Evolutionary conservation across 2,113 vertebrate genomes (phyloP), one percentile per base, ranked within the genome.

Genomic region (Tetraodon nigroviridis): DNA sequence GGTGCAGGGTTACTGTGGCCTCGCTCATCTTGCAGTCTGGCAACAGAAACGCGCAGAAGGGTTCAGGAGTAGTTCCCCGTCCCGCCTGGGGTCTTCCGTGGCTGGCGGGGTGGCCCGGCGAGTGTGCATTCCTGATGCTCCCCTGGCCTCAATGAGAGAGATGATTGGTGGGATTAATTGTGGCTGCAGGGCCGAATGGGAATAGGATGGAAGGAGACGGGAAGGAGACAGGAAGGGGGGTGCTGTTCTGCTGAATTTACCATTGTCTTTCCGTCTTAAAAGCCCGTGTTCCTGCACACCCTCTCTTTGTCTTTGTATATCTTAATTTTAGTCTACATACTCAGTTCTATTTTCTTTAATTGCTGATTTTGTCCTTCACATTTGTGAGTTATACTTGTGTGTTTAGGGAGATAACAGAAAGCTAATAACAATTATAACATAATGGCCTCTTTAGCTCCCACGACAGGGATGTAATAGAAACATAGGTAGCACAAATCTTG

Each of bases 111-210:
- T 67, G 48, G 37, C 80, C 80, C 53, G 49, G 76, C 82, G 81
- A 84, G 81, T 87, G 83, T 88, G 83, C 87, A 90, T 88, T 83
- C 71, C 64, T 86, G 88, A 87, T 89, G 85, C 69, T 83, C 84
- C 76, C 79, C 48, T 80, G 79, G 81, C 78, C 82, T 84, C 79
- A 17, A 64, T 75, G 72, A 84, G 82, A 47, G 69, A 75, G 55
- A 75, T 75, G 84, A 90, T 88, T 84, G 86, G 82, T 86, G 71
- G 85, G 88, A 86, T 89, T 89, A 90, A 90, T 89, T 87, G 87
- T 88, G 86, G 84, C 89, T 79, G 52, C 71, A 87, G 85, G 86
- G 82, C 50, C 54, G 60, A 82, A 79, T 66, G 65, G 74, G 75
- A 80, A 82, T 84, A 80, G 68, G 69, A 72, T 64, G 52, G 53